Percentiles rank a stretch among this genome's conserved stretches.
Conservation (phyloP, 2,888 invertebrate genomes). For the Merodon equestris region DNA sequence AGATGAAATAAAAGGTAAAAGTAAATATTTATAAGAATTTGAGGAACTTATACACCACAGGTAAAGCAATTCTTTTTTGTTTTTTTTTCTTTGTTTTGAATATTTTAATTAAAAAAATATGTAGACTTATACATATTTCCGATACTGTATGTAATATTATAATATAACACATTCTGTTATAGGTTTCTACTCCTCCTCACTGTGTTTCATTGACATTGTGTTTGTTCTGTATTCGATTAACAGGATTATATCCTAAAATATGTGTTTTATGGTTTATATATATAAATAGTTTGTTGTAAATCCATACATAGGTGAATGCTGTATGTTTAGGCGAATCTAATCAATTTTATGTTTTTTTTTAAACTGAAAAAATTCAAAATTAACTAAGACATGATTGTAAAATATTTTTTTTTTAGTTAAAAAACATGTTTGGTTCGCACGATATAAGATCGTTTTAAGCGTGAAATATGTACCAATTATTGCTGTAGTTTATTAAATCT, state of each 20-base stretch:
- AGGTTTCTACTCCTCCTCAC: conserved; percentile 51
- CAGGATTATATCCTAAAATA: conserved; percentile 66
- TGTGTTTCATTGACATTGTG: conserved; percentile 59
- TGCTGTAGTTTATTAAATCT: background rate
- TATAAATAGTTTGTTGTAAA: conserved; percentile 48
- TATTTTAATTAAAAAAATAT: conserved; percentile 36
- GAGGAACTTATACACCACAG: conserved; percentile 78
- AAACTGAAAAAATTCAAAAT: conserved; percentile 21
- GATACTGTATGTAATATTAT: conserved; percentile 65
- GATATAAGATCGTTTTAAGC: background rate
- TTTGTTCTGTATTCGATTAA: conserved; percentile 35
- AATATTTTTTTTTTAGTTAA: conserved; percentile 15
- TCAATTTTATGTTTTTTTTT: conserved; percentile 24
- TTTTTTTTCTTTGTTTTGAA: conserved; percentile 47
- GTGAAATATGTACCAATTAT: background rate
- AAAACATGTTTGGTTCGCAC: conserved; percentile 36
- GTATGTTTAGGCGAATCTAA: conserved; percentile 21
- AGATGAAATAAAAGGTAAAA: conserved; percentile 55
- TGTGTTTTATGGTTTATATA: conserved; percentile 45
- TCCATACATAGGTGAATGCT: conserved; percentile 50
- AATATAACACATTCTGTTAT: conserved; percentile 28
- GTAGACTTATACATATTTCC: conserved; percentile 40
- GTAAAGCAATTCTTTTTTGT: conserved; percentile 74
- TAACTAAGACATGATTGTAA: conserved; percentile 38
- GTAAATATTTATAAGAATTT: conserved; percentile 69